Evolutionary conservation across 2,797 vertebrate genomes (phyloP), one percentile per base, ranked within the genome.

Genomic region (Glossophaga mutica): DNA sequence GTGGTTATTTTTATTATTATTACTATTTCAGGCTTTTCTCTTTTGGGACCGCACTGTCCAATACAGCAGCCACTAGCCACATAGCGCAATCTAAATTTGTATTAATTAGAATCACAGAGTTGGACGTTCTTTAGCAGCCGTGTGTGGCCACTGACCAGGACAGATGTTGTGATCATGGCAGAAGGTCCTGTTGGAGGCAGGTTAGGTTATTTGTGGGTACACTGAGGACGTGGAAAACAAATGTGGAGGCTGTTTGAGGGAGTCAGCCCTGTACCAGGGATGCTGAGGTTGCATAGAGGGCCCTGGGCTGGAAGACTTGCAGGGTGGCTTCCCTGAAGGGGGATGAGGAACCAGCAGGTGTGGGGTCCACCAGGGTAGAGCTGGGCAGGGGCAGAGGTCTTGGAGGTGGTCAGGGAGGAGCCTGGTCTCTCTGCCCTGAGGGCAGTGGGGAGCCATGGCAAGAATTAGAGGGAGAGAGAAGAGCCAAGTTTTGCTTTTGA

Each of bases 181-280:
- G 92, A 22, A 29, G 1, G 34, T 32, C 21, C 57, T 37, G 0
- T 15, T 9, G 37, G 52, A 22, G 19, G 4, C 12, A 6, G 15
- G 68, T n/a, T n/a, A 24, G 3, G 32, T 34, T 34, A 4, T 24
- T 62, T 34, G 26, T 4, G 9, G 2, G 39, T 12, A 7, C 24
- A 12, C 4, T 1, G 18, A 77, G 39, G 29, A 57, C 0, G 4
- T 21, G 11, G 22, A 32, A 9, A 50, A 5, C 15, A 5, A 14
- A 11, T 14, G 2, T 59, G 21, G 10, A 81, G 76, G 76, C 34
- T 2, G 10, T 59, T n/a, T 42, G 29, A 34, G 10, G 55, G 67
- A 18, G 18, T 12, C 62, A 0, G 34, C 39, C 19, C n/a, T 18
- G 55, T 46, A 1, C 15, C 15, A 52, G 18, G 67, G 11, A 16